phyloP scores from a whole-genome alignment of 1,140 invertebrate genomes.

The Anagrus nilaparvatae region DNA sequence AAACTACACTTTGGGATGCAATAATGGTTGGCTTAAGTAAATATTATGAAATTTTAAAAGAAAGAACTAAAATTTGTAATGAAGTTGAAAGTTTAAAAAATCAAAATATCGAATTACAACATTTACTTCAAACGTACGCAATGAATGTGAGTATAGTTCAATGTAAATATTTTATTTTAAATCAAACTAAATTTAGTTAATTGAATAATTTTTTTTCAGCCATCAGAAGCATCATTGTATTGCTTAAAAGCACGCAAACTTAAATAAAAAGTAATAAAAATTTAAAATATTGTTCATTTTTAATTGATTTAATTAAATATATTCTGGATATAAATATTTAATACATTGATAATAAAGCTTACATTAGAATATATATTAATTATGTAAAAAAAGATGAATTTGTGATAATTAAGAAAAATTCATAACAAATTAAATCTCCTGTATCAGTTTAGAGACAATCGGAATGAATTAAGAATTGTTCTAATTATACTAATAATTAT shows the following conservation, averaged over 20 bases:
- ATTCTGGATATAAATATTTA: too few species aligned
- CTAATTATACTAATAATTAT: too few species aligned
- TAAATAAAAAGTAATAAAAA: too few species aligned
- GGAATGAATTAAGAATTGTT: too few species aligned
- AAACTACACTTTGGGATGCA: constrained; percentile 45
- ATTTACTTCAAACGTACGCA: constrained; percentile 35
- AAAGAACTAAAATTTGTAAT: constrained; percentile 39
- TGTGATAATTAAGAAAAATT: too few species aligned
- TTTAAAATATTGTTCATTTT: too few species aligned
- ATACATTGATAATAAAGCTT: too few species aligned
- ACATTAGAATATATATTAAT: too few species aligned
- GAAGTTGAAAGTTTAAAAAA: constrained; percentile 40
- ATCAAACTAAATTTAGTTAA: constrained; percentile 7
- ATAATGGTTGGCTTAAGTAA: constrained; percentile 43
- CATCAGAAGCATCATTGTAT: background rate
- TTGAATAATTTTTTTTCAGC: constrained; percentile 12
- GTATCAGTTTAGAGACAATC: too few species aligned
- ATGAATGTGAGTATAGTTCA: constrained; percentile 16
- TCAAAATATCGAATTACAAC: constrained; percentile 45
- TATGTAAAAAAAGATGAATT: too few species aligned
- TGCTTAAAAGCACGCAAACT: background rate
- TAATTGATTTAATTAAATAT: too few species aligned
- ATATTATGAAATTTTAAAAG: constrained; percentile 45
- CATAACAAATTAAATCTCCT: too few species aligned
- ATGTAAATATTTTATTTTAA: background rate